Evolutionary conservation across 2,113 vertebrate species (phyloP), one percentile per base, ranked within the genome.

Genomic region (Eudyptes chrysolophus): DNA sequence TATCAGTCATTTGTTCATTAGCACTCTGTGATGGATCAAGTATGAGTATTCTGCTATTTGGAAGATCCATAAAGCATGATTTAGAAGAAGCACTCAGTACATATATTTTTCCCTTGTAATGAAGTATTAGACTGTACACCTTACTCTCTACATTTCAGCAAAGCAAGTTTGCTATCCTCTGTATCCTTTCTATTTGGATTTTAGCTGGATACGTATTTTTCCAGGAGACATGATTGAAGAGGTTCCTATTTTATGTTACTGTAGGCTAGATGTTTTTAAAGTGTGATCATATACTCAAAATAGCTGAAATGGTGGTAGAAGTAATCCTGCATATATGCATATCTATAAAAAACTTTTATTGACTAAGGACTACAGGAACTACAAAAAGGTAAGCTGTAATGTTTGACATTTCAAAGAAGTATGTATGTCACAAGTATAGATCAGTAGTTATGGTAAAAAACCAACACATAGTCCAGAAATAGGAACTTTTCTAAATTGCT

Each of bases 91-190:
- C 16, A 32, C 9, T 34, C 13, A 7, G 2, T 38, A 81, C 3
- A 8, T 8, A 34, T 5, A 1, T 29, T 74, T 78, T 88, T 46
- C 20, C 20, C 27, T 44, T 40, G 13, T 16, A 66, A 8, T 42
- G 29, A 22, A 42, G 15, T 34, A 24, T 85, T 58, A 48, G 27
- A n/a, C 25, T 25, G 9, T n/a, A 44, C 4, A 36, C 5, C 11
- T 82, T 77, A 36, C 18, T 69, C 22, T 25, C 48, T 44, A 42
- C 16, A 38, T 79, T 89, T 83, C 46, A 86, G 26, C 24, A 57
- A 75, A 83, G 11, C 4, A 36, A 51, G 1, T 58, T 69, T 10
- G 2, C 11, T 6, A 0, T 54, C 38, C 3, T 34, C n/a, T 78
- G 10, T 20, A 38, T 65, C 7, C 5, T 83, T 89, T 83, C 19